These are phyloP conservation scores for Oligia latruncula DNA, from an alignment of 2,888 invertebrate genomes.

Conservation along the genomic window DNA sequence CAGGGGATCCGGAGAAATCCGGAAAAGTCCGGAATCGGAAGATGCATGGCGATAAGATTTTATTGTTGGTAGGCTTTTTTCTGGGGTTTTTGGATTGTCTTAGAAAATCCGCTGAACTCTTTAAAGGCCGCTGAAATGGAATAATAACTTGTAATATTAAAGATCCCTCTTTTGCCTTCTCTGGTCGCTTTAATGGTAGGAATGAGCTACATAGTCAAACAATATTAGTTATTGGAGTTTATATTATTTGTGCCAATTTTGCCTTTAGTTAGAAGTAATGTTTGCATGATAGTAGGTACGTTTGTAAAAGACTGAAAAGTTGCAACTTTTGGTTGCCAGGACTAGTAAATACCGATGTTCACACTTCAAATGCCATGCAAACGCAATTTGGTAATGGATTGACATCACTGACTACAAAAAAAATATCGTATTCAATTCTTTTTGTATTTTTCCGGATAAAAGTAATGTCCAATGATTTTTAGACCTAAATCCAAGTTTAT, in stretches of 20 bases:
- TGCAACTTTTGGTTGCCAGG: background rate
- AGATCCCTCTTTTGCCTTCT: background rate
- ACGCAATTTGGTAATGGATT: background rate
- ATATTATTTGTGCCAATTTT: background rate
- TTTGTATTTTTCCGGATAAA: too few species aligned
- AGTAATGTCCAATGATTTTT: background rate
- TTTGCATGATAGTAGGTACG: background rate
- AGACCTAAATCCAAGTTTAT: background rate
- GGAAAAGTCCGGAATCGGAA: constrained; percentile 21
- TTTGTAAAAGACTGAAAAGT: background rate
- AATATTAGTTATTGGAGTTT: background rate
- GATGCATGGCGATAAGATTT: constrained; percentile 59
- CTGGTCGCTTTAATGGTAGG: background rate
- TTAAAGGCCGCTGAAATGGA: background rate
- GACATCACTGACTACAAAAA: background rate
- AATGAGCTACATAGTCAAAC: background rate
- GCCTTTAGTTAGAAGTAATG: background rate
- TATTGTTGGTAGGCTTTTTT: constrained; percentile 47
- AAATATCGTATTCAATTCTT: background rate
- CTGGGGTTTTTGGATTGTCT: constrained; percentile 30
- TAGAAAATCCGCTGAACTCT: background rate
- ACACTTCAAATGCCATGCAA: background rate
- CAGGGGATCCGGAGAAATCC: constrained; percentile 46
- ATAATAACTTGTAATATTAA: background rate
- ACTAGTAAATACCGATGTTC: too few species aligned